phyloP scores from a whole-genome alignment of 37 sponge, comb jelly and placozoan genomes.

The Dysidea cf. avara region DNA sequence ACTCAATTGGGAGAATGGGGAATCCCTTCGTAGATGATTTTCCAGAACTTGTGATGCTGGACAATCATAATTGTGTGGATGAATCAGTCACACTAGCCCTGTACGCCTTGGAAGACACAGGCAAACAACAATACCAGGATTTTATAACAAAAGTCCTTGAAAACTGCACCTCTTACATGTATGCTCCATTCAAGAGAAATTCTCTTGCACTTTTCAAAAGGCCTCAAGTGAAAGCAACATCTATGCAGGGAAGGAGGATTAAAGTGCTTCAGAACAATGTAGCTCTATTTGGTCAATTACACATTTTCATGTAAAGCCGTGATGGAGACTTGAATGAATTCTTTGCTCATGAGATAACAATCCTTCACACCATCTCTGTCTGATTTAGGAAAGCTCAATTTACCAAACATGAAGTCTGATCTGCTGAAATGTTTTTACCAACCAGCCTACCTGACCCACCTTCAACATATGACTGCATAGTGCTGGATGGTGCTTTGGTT shows the following conservation, averaged over 20 bases:
- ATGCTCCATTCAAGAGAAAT: slow-evolving; percentile 20
- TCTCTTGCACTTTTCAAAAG: too few species aligned
- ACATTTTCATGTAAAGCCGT: slow-evolving; percentile 20
- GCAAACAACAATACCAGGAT: slow-evolving; percentile 7
- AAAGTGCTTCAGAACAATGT: too few species aligned
- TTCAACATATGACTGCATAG: too few species aligned
- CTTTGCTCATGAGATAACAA: slow-evolving; percentile 16
- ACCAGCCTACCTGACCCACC: slow-evolving; percentile 10
- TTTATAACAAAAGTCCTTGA: slow-evolving; percentile 14
- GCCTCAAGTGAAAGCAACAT: too few species aligned
- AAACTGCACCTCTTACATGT: slow-evolving; percentile 12
- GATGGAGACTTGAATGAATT: too few species aligned
- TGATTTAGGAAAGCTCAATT: slow-evolving; percentile 20
- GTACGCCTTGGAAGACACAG: background rate
- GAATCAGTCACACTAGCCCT: background rate
- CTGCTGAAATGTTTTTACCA: slow-evolving; percentile 3
- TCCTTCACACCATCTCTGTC: slow-evolving; percentile 22
- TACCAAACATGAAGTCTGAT: slow-evolving; percentile 6
- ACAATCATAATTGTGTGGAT: too few species aligned
- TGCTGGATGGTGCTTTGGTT: background rate
- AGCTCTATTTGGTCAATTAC: background rate
- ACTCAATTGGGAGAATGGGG: too few species aligned
- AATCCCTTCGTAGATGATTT: too few species aligned
- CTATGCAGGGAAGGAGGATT: too few species aligned
- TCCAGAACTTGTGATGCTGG: too few species aligned